A percentile compares a stretch with the other conserved stretches of the same genome.
These are phyloP conservation scores for Synanceia verrucosa DNA, from an alignment of 2,797 vertebrate species.

Conservation along the genomic window DNA sequence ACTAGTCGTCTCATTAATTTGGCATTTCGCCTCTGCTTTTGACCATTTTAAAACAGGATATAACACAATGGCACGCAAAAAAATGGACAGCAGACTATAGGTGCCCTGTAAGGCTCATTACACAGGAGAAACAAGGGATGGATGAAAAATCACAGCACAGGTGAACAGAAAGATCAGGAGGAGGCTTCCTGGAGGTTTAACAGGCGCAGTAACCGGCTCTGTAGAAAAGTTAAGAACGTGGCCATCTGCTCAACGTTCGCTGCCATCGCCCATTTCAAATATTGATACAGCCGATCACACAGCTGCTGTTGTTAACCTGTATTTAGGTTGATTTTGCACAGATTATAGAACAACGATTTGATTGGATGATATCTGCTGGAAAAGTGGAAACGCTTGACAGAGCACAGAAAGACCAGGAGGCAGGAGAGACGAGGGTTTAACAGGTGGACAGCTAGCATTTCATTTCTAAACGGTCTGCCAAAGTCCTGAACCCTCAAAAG, in stretches of 20 bases:
- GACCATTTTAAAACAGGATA: constrained; percentile 11
- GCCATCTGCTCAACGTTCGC: neutral
- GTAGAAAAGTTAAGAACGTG: neutral
- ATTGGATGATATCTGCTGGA: neutral
- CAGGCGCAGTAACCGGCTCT: neutral
- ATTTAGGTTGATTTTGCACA: neutral
- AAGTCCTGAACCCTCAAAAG: neutral
- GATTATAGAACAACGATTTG: neutral
- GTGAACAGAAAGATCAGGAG: neutral
- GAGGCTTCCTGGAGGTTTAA: neutral
- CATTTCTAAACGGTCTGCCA: neutral
- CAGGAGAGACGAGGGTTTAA: neutral
- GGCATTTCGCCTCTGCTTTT: constrained; percentile 14
- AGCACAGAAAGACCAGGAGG: too few species aligned
- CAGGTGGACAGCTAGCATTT: neutral
- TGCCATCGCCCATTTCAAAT: neutral
- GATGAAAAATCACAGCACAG: neutral
- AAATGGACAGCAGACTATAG: neutral
- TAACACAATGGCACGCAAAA: neutral
- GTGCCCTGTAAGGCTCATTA: constrained; percentile 1
- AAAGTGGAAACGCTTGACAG: too few species aligned
- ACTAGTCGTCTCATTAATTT: constrained; percentile 3
- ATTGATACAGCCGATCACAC: neutral
- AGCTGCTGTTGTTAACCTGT: neutral
- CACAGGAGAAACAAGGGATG: neutral